Base-by-base conservation (phyloP, 2,113 vertebrate genomes). In the Shinisaurus crocodilurus region DNA sequence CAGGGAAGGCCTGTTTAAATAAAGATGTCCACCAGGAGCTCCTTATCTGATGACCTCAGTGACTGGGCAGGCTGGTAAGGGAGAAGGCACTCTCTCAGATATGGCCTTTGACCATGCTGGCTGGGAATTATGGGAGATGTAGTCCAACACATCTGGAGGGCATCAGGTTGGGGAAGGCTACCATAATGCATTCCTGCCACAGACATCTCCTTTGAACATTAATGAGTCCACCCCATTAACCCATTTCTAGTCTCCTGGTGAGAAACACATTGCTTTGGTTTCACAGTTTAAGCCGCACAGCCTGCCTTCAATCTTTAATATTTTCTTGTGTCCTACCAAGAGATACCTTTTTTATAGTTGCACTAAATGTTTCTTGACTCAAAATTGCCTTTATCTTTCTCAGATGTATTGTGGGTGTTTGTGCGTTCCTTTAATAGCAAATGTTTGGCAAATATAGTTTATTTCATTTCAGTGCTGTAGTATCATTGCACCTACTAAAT, bases 181-280 rank as follows among this genome's bases (percentile, higher is more conserved):
- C 65, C 65, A 34, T 29, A 83, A 83, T 65, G 25, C 23, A 69
- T 32, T 45, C 25, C 65, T 37, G 5, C 12, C 82, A 65, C 34
- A 50, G 16, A 34, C 50, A 81, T n/a, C 32, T 81, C 18, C 32
- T 54, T 34, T 57, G 34, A 81, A 57, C 54, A 43, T 32, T 45
- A 45, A 29, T 32, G 50, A n/a, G 34, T 57, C 5, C 0, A 23
- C 25, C 69, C 3, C 50, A 0, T 0, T 0, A 0, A 27, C 29
- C 7, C 7, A 40, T 0, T 3, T 2, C 16, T 50, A 69, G 40
- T 15, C 12, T 48, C 0, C 3, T 6, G 15, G 0, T 0, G 5
- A 25, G 27, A 6, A 93, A 20, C 57, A 43, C 0, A 1, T 70
- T 65, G 10, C n/a, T 69, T 81, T 87, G 54, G 25, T 86, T 88